Conservation (phyloP, 2,113 vertebrate genomes). For the Tenebrosternarchus preto region DNA sequence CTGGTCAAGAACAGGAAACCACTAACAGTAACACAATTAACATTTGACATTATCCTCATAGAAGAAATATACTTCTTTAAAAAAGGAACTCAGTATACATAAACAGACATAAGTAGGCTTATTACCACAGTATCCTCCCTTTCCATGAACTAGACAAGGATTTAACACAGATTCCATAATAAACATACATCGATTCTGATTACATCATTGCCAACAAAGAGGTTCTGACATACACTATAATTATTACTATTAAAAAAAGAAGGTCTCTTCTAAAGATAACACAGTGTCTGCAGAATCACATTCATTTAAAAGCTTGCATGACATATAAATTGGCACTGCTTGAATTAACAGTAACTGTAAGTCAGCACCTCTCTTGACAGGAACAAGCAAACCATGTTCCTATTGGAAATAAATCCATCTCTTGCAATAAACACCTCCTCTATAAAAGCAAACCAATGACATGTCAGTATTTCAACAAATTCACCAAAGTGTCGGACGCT, state of each 20-base stretch:
- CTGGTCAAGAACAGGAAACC: not conserved
- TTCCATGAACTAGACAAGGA: too few relatives aligned
- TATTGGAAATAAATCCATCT: not conserved
- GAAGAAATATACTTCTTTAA: not conserved
- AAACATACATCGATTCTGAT: too few relatives aligned
- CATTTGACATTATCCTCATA: not conserved
- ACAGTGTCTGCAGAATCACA: not conserved
- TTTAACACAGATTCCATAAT: too few relatives aligned
- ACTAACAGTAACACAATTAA: not conserved
- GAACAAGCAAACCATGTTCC: not conserved
- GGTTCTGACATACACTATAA: too few relatives aligned
- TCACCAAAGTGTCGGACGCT: not conserved
- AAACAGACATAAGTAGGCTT: too few relatives aligned
- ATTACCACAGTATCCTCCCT: too few relatives aligned
- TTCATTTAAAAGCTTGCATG: not conserved
- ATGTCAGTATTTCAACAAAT: constrained; percentile 9
- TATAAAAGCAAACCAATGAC: not conserved
- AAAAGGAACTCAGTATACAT: too few relatives aligned
- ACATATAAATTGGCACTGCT: not conserved
- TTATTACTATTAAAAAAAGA: too few relatives aligned
- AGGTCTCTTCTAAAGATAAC: too few relatives aligned
- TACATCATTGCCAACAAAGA: too few relatives aligned
- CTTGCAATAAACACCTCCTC: not conserved
- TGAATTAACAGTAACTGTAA: too few relatives aligned
- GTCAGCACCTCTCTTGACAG: too few relatives aligned